These are phyloP conservation scores for Lytechinus pictus DNA, from an alignment of 35 echinoderm and acorn worm genomes.

Conservation along the genomic window DNA sequence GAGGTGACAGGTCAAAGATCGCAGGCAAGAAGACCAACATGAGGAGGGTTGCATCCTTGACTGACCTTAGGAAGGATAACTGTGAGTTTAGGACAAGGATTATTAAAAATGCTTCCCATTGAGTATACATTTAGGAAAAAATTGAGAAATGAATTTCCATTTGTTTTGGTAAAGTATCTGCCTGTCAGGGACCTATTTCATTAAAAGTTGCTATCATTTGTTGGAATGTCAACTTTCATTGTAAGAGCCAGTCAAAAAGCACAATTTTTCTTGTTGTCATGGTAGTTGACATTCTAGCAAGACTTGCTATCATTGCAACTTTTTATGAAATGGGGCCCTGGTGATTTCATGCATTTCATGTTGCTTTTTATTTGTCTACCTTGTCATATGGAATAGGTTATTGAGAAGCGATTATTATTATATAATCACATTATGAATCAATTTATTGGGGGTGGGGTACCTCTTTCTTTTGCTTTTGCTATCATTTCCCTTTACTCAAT, in stretches of 20 bases:
- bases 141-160: too few relatives aligned
- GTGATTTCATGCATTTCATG: neutral
- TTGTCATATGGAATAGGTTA: neutral
- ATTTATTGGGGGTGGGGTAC: neutral
- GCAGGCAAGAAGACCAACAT: slow-evolving; percentile 46
- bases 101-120: neutral
- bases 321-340: neutral
- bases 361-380: neutral
- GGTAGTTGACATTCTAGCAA: too few relatives aligned
- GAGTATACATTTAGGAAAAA: neutral
- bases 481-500: neutral
- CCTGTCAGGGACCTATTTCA: too few relatives aligned
- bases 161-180: too few relatives aligned
- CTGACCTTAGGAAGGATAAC: slow-evolving; percentile 29
- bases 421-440: too few relatives aligned
- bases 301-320: too few relatives aligned
- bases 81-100: neutral
- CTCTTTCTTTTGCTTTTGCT: neutral
- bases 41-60: slow-evolving; percentile 36
- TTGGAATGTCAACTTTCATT: too few relatives aligned
- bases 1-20: neutral
- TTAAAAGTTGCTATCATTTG: too few relatives aligned
- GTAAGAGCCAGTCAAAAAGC: too few relatives aligned
- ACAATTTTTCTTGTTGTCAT: too few relatives aligned
- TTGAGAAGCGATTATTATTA: too few relatives aligned